Evolutionary conservation across 2,888 invertebrate genomes (phyloP).

Genomic region (Drosophila percnosoma): DNA sequence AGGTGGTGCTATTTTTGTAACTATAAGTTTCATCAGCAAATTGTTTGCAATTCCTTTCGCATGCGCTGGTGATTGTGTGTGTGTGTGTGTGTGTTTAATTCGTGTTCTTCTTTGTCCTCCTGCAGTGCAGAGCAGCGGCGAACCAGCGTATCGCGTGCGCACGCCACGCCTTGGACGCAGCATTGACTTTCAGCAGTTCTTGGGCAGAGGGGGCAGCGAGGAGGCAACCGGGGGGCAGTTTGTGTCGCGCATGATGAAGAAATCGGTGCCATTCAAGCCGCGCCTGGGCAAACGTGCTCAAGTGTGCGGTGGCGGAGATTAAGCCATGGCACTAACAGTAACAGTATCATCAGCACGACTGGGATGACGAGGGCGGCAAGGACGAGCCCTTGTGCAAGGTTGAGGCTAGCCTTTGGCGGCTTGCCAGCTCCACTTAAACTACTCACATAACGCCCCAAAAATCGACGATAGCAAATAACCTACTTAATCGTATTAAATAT

Average conservation of each 20-base stretch:
- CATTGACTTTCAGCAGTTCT: slow-evolving; percentile 81
- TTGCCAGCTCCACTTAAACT: slow-evolving; percentile 54
- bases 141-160: slow-evolving; percentile 79
- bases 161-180: slow-evolving; percentile 86
- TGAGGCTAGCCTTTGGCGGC: slow-evolving; percentile 67
- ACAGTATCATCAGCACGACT: slow-evolving; percentile 24
- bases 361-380: slow-evolving; percentile 26
- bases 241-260: slow-evolving; percentile 85
- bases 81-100: slow-evolving; percentile 17
- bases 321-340: slow-evolving; percentile 64
- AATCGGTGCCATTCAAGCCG: slow-evolving; percentile 85
- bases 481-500: slow-evolving; percentile 47
- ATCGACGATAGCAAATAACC: slow-evolving; percentile 58
- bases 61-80: not conserved
- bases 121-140: slow-evolving; percentile 79
- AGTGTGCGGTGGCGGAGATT: slow-evolving; percentile 71
- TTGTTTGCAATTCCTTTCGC: not conserved
- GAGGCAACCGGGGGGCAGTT: slow-evolving; percentile 83
- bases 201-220: slow-evolving; percentile 46
- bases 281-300: slow-evolving; percentile 84
- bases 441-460: slow-evolving; percentile 49
- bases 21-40: not conserved
- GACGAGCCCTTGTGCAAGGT: slow-evolving; percentile 68
- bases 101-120: slow-evolving; percentile 6
- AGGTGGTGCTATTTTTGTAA: not conserved